phyloP scores from a whole-genome alignment of 2,113 vertebrate species.

The Gymnobelideus leadbeateri region DNA sequence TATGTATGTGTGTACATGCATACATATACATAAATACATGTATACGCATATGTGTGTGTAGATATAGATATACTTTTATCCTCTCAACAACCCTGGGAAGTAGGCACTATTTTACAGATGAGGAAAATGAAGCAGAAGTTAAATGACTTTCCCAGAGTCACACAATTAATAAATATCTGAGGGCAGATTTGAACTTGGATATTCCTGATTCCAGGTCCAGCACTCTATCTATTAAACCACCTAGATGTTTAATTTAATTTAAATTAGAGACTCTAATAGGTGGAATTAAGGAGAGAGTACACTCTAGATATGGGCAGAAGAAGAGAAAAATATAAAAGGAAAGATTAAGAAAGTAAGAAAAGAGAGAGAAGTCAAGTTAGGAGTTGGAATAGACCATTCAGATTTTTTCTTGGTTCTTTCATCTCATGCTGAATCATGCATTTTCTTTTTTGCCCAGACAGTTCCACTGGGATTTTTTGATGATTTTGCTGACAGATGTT shows the following conservation, averaged over 20 bases:
- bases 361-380: not conserved
- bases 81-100: not conserved
- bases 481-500: not conserved
- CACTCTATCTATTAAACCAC: not conserved
- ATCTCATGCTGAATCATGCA: not conserved
- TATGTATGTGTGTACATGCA: not conserved
- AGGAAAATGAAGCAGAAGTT: slow-evolving; percentile 28
- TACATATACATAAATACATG: not conserved
- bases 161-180: slow-evolving; percentile 20
- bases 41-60: not conserved
- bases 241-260: not conserved
- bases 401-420: not conserved
- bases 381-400: not conserved
- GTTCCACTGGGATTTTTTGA: not conserved
- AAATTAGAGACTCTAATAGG: not conserved
- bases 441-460: not conserved
- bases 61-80: slow-evolving; percentile 12
- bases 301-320: not conserved
- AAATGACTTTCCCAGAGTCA: slow-evolving; percentile 24
- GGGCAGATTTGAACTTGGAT: not conserved
- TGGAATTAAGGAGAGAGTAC: not conserved
- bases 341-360: slow-evolving; percentile 14
- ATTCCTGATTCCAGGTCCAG: not conserved
- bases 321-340: slow-evolving; percentile 4
- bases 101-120: slow-evolving; percentile 2